Base-by-base conservation (phyloP, 2,113 vertebrate genomes). In the Gymnocephalus cernua region DNA sequence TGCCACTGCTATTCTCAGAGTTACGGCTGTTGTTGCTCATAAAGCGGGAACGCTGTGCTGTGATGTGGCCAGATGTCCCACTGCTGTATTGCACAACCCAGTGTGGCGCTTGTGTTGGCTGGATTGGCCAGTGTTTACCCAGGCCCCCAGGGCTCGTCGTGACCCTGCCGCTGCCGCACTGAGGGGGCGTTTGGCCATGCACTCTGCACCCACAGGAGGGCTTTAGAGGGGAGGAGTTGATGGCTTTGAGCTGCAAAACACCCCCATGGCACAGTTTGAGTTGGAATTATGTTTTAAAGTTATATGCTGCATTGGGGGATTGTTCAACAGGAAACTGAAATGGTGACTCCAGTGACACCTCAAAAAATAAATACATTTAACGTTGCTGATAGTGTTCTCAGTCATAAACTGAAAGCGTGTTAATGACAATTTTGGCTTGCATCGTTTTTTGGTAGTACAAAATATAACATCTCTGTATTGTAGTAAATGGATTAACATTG, bases 41-140 rank as follows among this genome's bases (percentile, higher is more conserved):
- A 87, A 90, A 85, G 82, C 75, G 88, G 79, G 74, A 92, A 87
- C 79, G 71, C 70, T 70, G 64, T 32, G 32, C 70, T 88, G 79
- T 84, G 86, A 83, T 92, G 90, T 86, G 89, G 86, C 85, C 90
- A 91, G 85, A 93, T 89, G 90, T 87, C 86, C 81, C 84, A 85
- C 48, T 74, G 67, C 76, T 67, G 88, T 77, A 72, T 92, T 83
- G 80, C 87, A 77, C 87, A 91, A 87, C 79, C 75, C 83, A 70
- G 80, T 82, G 87, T 88, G 91, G 86, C 61, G 81, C 84, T 91
- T 85, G 83, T 64, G 63, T 93, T 92, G 88, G 90, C 92, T 73
- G 75, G 62, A 71, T 41, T 25, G 86, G 68, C 54, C 80, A 32
- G 85, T 91, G 81, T 87, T 91, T 91, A 88, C 84, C 79, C 83